A percentile compares a stretch with the other conserved stretches of the same genome.
phyloP scores from a whole-genome alignment of 2,888 invertebrate species.

The Ceraclea dissimilis region DNA sequence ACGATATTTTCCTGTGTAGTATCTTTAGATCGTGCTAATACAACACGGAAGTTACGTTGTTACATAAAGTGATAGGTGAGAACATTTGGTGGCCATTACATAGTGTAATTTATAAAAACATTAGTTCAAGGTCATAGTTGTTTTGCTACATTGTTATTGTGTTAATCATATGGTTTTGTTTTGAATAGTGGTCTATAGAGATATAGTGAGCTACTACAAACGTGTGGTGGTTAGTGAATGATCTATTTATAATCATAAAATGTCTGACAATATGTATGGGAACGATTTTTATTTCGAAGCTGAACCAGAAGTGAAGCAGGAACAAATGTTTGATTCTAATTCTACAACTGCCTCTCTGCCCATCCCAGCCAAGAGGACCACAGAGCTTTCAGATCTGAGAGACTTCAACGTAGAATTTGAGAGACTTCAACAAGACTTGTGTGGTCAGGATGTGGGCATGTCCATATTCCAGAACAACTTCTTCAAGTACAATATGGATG shows the following conservation, averaged over 20 bases:
- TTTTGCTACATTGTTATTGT: constrained; percentile 19
- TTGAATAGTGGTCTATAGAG: constrained; percentile 5
- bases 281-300: constrained; percentile 57
- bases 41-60: background rate
- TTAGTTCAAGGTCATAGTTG: constrained; percentile 20
- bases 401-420: constrained; percentile 53
- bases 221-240: background rate
- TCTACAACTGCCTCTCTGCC: constrained; percentile 55
- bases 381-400: constrained; percentile 31
- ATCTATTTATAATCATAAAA: constrained; percentile 27
- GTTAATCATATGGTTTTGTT: constrained; percentile 10
- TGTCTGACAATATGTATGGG: constrained; percentile 57
- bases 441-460: constrained; percentile 43
- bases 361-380: constrained; percentile 50
- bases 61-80: background rate
- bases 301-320: constrained; percentile 56
- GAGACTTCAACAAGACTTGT: constrained; percentile 29
- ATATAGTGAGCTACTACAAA: too few relatives aligned
- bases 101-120: too few relatives aligned
- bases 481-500: constrained; percentile 40
- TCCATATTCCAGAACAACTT: constrained; percentile 31
- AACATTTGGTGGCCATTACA: background rate
- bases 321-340: constrained; percentile 34
- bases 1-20: background rate
- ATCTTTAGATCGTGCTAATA: too few relatives aligned